Evolutionary conservation across 2,797 vertebrate genomes (phyloP), one percentile per base, ranked within the genome.

Genomic region (Nyctibius grandis): DNA sequence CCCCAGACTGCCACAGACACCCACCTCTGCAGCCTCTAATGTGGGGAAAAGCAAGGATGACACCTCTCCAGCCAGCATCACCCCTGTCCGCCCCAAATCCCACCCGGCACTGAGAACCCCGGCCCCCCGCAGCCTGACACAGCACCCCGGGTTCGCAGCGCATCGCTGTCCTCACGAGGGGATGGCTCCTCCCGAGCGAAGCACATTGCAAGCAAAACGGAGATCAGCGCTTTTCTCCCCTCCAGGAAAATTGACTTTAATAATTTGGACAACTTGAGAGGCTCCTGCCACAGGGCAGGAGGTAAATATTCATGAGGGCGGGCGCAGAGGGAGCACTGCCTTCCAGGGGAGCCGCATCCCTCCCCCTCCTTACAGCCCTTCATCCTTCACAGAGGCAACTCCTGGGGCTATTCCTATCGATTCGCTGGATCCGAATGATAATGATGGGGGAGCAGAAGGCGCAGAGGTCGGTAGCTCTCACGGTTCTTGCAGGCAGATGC

Each of bases 251-350:
- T 31, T 68, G 60, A 80, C 89, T 96, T 96, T 88, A 96, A 91
- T 85, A 89, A 95, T 91, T 12, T 88, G 92, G 88, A 94, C 65
- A 93, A 92, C 75, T 80, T 95, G 91, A 96, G 95, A 97, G 88
- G 74, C 86, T 97, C 85, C 89, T 91, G 91, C 91, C 79, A 59
- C 60, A 22, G 91, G 89, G 67, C 17, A 54, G 86, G 84, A 95
- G 91, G 78, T 82, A 89, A 96, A 95, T 95, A 96, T 93, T 96
- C 74, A 95, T 75, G 84, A 91, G 20, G 44, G 70, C 67, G 45
- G 60, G 87, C 28, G 2, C 85, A 89, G 85, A 11, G 13, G 88
- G 63, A 80, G 42, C 2, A 12, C 42, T 72, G 84, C 81, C 76
- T 83, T 87, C 70, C 75, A 2, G 28, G 61, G 61, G 48, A 36